Base-by-base conservation (phyloP, 2,113 vertebrate genomes). In the Callipepla squamata region DNA sequence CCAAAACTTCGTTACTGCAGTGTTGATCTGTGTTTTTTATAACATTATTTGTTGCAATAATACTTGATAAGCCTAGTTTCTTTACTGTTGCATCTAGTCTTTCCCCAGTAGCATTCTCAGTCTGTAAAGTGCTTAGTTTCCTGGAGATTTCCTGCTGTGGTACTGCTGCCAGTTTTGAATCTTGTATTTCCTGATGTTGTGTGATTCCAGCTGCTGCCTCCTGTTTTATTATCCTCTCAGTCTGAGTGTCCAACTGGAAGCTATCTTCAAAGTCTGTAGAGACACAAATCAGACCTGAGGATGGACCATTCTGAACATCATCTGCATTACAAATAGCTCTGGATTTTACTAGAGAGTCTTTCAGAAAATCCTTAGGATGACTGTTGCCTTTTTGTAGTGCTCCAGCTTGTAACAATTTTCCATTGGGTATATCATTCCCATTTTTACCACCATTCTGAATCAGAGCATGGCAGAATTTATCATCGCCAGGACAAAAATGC, bases 161-260 rank as follows among this genome's bases (percentile, higher is more conserved):
- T 36, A 67, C 62, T 36, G 23, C 44, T 80, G 87, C 61, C 72
- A 91, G 34, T 21, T 50, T 89, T 83, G 61, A 84, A 48, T 85
- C 45, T 74, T 87, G 81, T 51, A 81, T 74, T 91, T 53, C 87
- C 89, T 83, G 79, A 34, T 91, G 80, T 82, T 66, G 93, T 73
- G 75, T 34, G 55, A 87, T 92, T 96, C 85, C 94, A 84, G 80
- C 59, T 92, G 85, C 72, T 95, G 89, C 82, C 45, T 97, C 96
- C 65, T 99, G 98, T 85, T 98, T 97, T 78, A 99, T 97, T 74
- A 99, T 97, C 96, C 97, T 98, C 79, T 99, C 99, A 16, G 98
- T 99, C 91, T 99, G 99, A 87, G 98, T 99, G 97, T 99, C 99
- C 86, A 99, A 93, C 95, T 98, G 98, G 85, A 99, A 99, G 95